Base-by-base conservation (phyloP, 2,113 vertebrate genomes). In the Elephas maximus region DNA sequence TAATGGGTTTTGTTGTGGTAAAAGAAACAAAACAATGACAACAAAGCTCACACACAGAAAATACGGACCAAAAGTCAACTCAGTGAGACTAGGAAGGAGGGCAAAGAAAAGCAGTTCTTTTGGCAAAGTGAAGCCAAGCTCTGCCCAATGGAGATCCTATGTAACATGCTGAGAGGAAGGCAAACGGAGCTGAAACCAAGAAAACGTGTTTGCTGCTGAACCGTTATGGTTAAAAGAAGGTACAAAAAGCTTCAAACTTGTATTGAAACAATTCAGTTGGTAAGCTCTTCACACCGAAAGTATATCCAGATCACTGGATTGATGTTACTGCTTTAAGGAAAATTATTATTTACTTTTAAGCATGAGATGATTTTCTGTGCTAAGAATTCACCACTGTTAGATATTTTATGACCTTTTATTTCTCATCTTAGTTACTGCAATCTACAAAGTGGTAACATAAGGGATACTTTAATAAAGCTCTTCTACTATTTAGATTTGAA, bases 31-130 rank as follows among this genome's bases (percentile, higher is more conserved):
- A 44, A 8, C 21, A 28, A 53, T 51, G 45, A 30, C 45, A 48
- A 15, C 51, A 23, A 60, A 41, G 33, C 30, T 37, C 62, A 7
- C 48, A 33, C 23, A 44, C 6, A 15, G 26, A 8, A 63, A 44
- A 63, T 17, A 18, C 15, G 6, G 11, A 48, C 60, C 44, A 15
- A 77, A 45, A 17, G n/a, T 45, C 74, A 24, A 77, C 23, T 28
- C 74, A 77, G 41, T 77, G 44, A 77, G 45, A 62, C 44, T 90
- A 57, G 94, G 94, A 82, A 93, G 83, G 97, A 97, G 88, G 95
- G 97, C 91, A 97, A 85, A 88, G 92, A 92, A 87, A 95, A 97
- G 81, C 84, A 94, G 67, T 92, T 95, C 90, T 88, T 92, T 83
- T 85, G 65, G 90, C 86, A 89, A 57, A 8, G 48, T 4, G 69